phyloP scores from a whole-genome alignment of 2,113 vertebrate species.

The Emydura subglobosa region DNA sequence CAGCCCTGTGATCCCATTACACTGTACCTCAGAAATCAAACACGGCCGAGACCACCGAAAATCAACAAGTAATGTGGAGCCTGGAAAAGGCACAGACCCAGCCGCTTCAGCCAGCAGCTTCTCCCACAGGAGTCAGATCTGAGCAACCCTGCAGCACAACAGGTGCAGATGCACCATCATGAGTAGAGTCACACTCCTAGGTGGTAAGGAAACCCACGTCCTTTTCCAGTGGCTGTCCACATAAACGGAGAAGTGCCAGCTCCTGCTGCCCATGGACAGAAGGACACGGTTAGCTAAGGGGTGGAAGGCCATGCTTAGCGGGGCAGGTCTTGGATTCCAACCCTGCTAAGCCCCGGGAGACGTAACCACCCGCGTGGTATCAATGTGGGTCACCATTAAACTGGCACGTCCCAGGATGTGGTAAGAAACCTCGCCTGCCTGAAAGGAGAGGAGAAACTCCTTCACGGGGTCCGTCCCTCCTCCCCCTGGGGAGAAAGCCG shows the following conservation, averaged over 20 bases:
- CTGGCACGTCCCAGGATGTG: no score
- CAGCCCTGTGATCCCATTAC: background rate
- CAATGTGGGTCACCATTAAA: no score
- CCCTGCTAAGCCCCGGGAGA: background rate
- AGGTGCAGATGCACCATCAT: background rate
- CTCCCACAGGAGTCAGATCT: background rate
- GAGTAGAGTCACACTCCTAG: background rate
- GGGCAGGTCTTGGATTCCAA: background rate
- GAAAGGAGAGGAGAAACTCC: background rate
- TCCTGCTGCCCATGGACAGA: background rate
- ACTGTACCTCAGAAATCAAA: accelerated
- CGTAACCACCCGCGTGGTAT: background rate
- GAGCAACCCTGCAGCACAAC: no score
- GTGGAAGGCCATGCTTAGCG: background rate
- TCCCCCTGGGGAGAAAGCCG: no score
- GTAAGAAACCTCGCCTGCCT: no score
- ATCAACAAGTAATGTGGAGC: background rate
- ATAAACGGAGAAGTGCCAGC: background rate
- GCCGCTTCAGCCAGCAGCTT: background rate
- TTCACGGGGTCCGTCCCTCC: no score
- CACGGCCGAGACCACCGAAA: accelerated
- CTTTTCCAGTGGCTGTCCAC: background rate
- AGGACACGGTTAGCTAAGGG: no score
- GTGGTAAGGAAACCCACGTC: background rate
- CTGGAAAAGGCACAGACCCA: background rate